A percentile compares a stretch with the other conserved stretches of the same genome.
phyloP scores from a whole-genome alignment of 2,113 vertebrate species.

The Ptychochromis oligacanthus region DNA sequence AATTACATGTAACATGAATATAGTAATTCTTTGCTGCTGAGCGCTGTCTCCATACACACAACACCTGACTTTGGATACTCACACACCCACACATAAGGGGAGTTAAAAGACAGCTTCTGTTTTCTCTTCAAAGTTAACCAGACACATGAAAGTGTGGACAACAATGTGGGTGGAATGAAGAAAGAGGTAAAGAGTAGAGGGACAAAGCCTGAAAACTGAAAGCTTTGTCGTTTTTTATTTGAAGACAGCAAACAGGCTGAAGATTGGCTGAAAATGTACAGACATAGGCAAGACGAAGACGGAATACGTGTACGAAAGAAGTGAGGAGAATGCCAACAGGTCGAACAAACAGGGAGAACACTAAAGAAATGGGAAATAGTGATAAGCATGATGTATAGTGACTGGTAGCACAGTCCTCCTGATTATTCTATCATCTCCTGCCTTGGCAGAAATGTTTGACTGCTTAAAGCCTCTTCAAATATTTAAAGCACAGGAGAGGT shows the following conservation, averaged over 20 bases:
- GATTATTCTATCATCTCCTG: constrained; percentile 40
- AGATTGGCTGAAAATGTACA: background rate
- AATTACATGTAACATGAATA: background rate
- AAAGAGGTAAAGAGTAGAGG: background rate
- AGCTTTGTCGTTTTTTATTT: background rate
- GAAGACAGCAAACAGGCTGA: background rate
- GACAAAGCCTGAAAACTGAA: background rate
- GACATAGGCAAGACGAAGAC: background rate
- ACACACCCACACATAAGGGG: background rate
- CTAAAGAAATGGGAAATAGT: background rate
- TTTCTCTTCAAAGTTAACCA: constrained; percentile 29
- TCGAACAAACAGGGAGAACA: background rate
- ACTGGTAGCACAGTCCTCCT: background rate
- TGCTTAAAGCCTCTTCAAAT: constrained; percentile 68
- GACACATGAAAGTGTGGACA: constrained; percentile 5
- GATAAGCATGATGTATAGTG: constrained; percentile 6
- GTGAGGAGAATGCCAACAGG: constrained; percentile 7
- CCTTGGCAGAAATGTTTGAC: constrained; percentile 27
- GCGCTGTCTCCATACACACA: background rate
- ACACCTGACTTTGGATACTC: background rate
- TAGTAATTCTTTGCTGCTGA: background rate
- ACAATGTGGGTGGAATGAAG: constrained; percentile 1
- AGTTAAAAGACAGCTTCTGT: constrained; percentile 16
- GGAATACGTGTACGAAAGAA: background rate
- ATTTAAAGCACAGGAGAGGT: constrained; percentile 57